Percentiles rank a stretch among this genome's conserved stretches.
These are phyloP conservation scores for Melinaea menophilus DNA, from an alignment of 2,888 invertebrate species.

Conservation along the genomic window DNA sequence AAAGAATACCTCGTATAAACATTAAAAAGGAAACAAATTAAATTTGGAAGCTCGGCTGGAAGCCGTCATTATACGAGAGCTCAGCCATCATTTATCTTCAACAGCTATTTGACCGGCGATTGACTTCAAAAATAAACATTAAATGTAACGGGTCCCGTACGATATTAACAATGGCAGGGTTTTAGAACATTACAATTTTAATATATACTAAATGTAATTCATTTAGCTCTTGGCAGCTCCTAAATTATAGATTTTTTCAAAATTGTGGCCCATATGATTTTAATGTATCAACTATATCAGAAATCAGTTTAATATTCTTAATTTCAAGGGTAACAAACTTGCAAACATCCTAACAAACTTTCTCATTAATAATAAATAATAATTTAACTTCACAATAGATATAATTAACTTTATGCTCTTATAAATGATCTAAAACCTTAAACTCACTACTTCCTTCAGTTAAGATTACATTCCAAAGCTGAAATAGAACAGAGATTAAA, in stretches of 20 bases:
- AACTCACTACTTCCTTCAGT: not conserved
- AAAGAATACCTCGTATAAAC: conserved; percentile 9
- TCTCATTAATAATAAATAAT: too few species aligned
- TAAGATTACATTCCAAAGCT: not conserved
- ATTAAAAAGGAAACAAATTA: conserved; percentile 23
- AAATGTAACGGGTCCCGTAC: conserved; percentile 24
- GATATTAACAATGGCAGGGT: conserved; percentile 15
- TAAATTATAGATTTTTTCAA: too few species aligned
- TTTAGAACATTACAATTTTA: conserved; percentile 2
- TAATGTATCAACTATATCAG: too few species aligned
- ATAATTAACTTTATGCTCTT: too few species aligned
- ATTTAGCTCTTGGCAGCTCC: not conserved
- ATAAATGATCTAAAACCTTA: too few species aligned
- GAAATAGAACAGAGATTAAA: conserved; percentile 1
- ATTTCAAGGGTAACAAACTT: too few species aligned
- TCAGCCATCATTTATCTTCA: conserved; percentile 76
- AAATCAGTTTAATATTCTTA: too few species aligned
- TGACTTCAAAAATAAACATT: conserved; percentile 47
- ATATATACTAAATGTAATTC: not conserved
- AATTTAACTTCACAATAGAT: too few species aligned
- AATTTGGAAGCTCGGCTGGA: conserved; percentile 43
- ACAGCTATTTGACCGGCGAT: conserved; percentile 63
- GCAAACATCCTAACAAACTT: too few species aligned
- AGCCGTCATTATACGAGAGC: conserved; percentile 72
- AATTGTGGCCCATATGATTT: too few species aligned